Base-by-base conservation (phyloP, 2,113 vertebrate species). In the Himantopus leucocephalus region DNA sequence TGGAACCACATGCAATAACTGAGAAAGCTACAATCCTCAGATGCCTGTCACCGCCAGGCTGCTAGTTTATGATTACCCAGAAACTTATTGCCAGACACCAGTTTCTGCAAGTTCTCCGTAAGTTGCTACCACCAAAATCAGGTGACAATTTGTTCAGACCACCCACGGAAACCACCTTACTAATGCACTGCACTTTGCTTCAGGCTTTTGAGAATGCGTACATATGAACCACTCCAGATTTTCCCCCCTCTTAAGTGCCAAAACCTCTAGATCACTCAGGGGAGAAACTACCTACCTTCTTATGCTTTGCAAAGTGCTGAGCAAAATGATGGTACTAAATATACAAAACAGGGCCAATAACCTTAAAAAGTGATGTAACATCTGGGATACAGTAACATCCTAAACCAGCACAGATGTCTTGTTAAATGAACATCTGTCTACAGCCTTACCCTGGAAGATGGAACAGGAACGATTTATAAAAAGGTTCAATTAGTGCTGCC, bases 351-450 rank as follows among this genome's bases (percentile, higher is more conserved):
- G 32, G 90, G 77, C 90, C 78, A 95, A 96, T 91, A 96, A 76
- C 94, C 93, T 95, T 85, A 95, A 96, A 95, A 96, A 82, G 85
- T 14, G 2, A 58, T 19, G 39, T 39, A 96, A 95, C 96, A 97
- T 96, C 96, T 97, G 96, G 96, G 87, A 85, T 90, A 93, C 81
- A 79, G 87, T 76, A 93, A 82, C 84, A 88, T 94, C 92, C 94
- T 88, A 94, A 94, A 95, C 87, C 62, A 73, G 90, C 96, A 95
- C 96, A 97, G 96, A 96, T 97, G 96, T 93, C 92, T 94, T 93
- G 71, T 82, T 96, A 96, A 95, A 85, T 37, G 94, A 97, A 97
- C 96, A 97, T 95, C 96, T 97, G 96, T 76, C 96, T 53, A 9
- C 81, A 85, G 90, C 24, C 87, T 8, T 23, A 56, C 12, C 6